phyloP scores from a whole-genome alignment of 2,797 vertebrate species.

The Leptodactylus fallax region DNA sequence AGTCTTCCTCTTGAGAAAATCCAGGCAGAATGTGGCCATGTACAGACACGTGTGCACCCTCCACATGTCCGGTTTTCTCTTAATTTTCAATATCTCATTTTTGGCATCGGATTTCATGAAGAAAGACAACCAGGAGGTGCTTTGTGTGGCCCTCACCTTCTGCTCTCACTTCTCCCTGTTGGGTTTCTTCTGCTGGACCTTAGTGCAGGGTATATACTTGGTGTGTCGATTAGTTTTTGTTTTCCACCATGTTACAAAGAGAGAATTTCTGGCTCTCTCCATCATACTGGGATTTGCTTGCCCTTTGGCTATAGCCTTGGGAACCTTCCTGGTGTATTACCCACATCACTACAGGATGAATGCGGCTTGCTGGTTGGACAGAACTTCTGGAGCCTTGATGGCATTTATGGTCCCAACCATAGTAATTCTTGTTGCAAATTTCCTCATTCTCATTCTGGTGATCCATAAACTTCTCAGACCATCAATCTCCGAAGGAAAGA shows the following conservation, averaged over 20 bases:
- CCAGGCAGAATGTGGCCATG: not conserved
- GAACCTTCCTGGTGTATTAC: constrained; percentile 21
- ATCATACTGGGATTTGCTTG: constrained; percentile 29
- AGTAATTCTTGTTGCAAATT: constrained; percentile 12
- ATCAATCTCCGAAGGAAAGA: constrained; percentile 41
- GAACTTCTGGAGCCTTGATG: not conserved
- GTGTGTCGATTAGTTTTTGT: constrained; percentile 29
- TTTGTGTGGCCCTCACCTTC: constrained; percentile 34
- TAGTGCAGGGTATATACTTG: constrained; percentile 36
- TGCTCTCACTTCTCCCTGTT: constrained; percentile 32
- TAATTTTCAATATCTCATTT: constrained; percentile 36
- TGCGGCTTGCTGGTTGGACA: constrained; percentile 39
- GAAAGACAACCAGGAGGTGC: not conserved
- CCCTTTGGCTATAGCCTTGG: constrained; percentile 11
- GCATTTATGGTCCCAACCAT: constrained; percentile 25
- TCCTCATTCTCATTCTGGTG: constrained; percentile 38
- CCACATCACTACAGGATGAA: constrained; percentile 32
- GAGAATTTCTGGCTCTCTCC: constrained; percentile 37
- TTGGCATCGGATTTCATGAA: not conserved
- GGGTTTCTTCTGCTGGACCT: constrained; percentile 49
- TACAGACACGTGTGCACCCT: constrained; percentile 50
- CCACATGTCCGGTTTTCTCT: constrained; percentile 27
- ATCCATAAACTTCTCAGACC: constrained; percentile 37
- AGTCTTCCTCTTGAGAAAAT: not conserved
- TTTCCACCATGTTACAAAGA: constrained; percentile 50